Conservation (phyloP, 2,888 invertebrate genomes). For the Cotesia congregata region DNA sequence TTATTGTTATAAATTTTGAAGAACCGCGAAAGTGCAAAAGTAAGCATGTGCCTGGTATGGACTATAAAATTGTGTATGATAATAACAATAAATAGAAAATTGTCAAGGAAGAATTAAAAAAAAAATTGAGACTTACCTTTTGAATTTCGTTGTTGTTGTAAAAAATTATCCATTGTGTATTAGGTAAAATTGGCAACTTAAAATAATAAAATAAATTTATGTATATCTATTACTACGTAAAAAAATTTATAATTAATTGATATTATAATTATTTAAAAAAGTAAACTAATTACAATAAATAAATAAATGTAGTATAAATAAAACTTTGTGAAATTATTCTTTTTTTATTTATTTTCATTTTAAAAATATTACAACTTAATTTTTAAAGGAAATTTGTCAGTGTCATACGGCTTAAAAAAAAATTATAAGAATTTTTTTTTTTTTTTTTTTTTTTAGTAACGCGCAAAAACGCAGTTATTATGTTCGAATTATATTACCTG, state of each 20-base stretch:
- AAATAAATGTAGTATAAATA: conserved; percentile 21
- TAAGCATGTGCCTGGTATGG: conserved; percentile 16
- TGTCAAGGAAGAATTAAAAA: not conserved
- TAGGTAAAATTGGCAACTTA: not conserved
- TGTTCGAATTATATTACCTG: not conserved
- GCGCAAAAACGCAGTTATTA: not conserved
- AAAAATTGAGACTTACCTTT: not conserved
- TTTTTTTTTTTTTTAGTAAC: not conserved
- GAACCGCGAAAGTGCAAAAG: not conserved
- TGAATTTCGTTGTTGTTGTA: not conserved
- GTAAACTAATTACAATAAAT: conserved; percentile 40
- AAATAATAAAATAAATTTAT: conserved; percentile 6
- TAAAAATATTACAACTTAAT: not conserved
- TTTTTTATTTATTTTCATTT: conserved; percentile 14
- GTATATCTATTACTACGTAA: conserved; percentile 1
- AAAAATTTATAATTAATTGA: not conserved
- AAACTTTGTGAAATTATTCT: conserved; percentile 27
- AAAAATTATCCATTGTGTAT: not conserved
- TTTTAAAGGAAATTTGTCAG: conserved; percentile 2
- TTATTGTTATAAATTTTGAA: not conserved
- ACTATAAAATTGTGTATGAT: too few relatives aligned
- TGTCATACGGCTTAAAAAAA: not conserved
- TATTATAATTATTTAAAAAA: conserved; percentile 15
- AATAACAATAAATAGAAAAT: too few relatives aligned
- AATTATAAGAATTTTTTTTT: not conserved